Evolutionary conservation across 1,140 invertebrate species (phyloP), one percentile per base, ranked within the genome.

Genomic region (Diploscapter pachys): DNA sequence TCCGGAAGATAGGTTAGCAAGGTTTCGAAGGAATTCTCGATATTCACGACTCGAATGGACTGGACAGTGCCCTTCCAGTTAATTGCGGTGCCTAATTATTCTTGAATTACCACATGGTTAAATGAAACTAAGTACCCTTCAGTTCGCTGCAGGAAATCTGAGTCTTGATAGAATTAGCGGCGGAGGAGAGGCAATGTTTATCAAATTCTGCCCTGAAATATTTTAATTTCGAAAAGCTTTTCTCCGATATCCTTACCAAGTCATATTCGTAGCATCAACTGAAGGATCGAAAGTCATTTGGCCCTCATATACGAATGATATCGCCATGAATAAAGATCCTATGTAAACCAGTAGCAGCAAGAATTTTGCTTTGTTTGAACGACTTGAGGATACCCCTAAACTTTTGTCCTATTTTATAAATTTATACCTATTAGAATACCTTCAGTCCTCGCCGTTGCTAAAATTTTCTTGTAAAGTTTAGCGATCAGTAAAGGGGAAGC

Each of bases 21-120:
- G 8, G 73, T 83, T 65, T 83, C 81, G 59, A 83, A 83, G 1
- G 81, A 79, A 53, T 83, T 83, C 61, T 83, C 81, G 51, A 83
- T 83, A 52, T 63, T 73, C 8, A 78, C 55, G 59, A 83, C 73
- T 51, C 82, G 59, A 49, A 82, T 78, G 8, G 82, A 75, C 65
- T 82, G 80, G 8, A 82, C 77, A 54, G 81, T 79, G 63, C 80
- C 80, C 64, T 79, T 82, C 80, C 80, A 81, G 55, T 79, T 80
- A 9, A 81, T 73, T 4, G 80, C 80, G n/a, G 81, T 81, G 4
- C 80, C 78, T 79, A 52, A 69, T 11, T 59, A 11, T 31, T 11
- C 57, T 31, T 31, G 31, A 11, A 59, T 59, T 59, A 59, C 31
- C 57, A 31, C 31, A 31, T 31, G 31, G 31, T 31, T 31, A 31